A percentile compares a stretch with the other conserved stretches of the same genome.
These are phyloP conservation scores for Amblyopsis hoosieri DNA, from an alignment of 2,797 vertebrate species.

Conservation along the genomic window DNA sequence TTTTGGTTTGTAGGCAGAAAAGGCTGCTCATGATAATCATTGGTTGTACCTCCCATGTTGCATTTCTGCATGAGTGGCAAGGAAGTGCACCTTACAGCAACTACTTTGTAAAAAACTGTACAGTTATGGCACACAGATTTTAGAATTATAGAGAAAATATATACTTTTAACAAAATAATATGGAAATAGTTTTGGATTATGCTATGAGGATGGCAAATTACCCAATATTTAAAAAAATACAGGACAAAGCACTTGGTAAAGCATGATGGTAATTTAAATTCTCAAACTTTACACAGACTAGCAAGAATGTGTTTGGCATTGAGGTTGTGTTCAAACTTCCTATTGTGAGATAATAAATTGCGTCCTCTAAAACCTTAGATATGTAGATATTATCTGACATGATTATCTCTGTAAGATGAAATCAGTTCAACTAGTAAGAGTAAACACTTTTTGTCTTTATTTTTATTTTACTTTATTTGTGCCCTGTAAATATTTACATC, in stretches of 20 bases:
- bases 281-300: not conserved
- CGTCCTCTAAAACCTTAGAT: slow-evolving; percentile 33
- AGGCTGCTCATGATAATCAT: slow-evolving; percentile 67
- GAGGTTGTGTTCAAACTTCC: slow-evolving; percentile 22
- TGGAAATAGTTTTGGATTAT: slow-evolving; percentile 39
- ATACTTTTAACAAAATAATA: slow-evolving; percentile 56
- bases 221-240: slow-evolving; percentile 29
- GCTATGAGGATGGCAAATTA: slow-evolving; percentile 48
- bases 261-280: not conserved
- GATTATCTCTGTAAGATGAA: slow-evolving; percentile 37
- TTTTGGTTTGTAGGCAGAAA: slow-evolving; percentile 42
- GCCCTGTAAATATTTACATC: slow-evolving; percentile 68
- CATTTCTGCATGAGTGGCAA: slow-evolving; percentile 60
- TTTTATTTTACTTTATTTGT: slow-evolving; percentile 22
- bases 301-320: slow-evolving; percentile 41
- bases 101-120: slow-evolving; percentile 64
- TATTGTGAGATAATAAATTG: slow-evolving; percentile 53
- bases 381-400: slow-evolving; percentile 47
- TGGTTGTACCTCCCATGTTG: slow-evolving; percentile 60
- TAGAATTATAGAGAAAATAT: slow-evolving; percentile 42
- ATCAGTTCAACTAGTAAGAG: slow-evolving; percentile 33
- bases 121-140: slow-evolving; percentile 55
- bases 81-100: slow-evolving; percentile 60
- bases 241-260: slow-evolving; percentile 49
- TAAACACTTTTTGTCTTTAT: slow-evolving; percentile 14